Base-by-base conservation (phyloP, 2,888 invertebrate genomes). In the Aspidiotus destructor region DNA sequence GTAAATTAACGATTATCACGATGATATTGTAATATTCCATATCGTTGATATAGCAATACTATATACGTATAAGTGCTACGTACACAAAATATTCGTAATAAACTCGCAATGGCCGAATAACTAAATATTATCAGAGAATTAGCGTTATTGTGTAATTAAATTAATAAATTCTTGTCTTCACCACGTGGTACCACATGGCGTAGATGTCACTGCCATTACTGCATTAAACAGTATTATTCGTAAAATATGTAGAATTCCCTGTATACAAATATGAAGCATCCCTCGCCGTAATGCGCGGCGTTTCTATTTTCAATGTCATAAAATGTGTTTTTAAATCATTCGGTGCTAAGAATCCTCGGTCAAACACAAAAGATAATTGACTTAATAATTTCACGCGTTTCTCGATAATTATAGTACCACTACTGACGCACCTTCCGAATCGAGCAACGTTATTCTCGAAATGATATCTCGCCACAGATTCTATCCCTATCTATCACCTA, bases 41-140 rank as follows among this genome's bases (percentile, higher is more conserved):
- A 48, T 28, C 28, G 28, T 58, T 58, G 60, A 65, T 65, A 65
- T 58, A 65, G 58, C 65, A 58, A 65, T 65, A 65, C 55, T 65
- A 58, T 65, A 65, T 58, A 58, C n/a, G n/a, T 65, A 65, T 28
- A 28, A 28, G 28, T 28, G 28, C 28, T 28, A 28, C 5, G 28
- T 28, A 28, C 28, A 28, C 28, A 28, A 28, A 28, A 28, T 28
- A 28, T 28, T 28, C 44, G 58, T 65, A 65, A 65, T 65, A 65
- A 65, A 65, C 65, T 57, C 57, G 65, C 65, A 28, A 65, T 65
- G 48, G 65, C 65, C 55, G 65, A 65, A 65, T 65, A 65, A 65
- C 65, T 65, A 65, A 65, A 65, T 65, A 65, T 65, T 58, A 55
- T 65, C 65, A 58, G 65, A 65, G 65, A 65, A 65, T 65, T 65